phyloP scores from a whole-genome alignment of 2,113 vertebrate genomes.

The Oncorhynchus nerka region DNA sequence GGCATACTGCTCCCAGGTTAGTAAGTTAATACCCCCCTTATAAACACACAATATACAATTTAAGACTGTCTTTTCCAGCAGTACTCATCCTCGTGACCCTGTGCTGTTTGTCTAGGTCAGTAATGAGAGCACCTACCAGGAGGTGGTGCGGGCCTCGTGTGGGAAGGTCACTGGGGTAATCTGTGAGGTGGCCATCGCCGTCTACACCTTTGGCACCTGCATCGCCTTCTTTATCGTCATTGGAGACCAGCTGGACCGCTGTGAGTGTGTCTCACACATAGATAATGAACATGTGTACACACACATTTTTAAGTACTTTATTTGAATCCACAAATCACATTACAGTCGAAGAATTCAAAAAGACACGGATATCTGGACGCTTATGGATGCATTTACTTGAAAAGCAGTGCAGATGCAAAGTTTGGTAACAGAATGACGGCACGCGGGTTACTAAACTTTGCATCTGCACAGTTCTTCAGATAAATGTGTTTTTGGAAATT shows the following conservation, averaged over 20 bases:
- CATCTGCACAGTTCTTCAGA: too few relatives aligned
- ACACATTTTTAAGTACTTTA: neutral
- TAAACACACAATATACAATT: neutral
- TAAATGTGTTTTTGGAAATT: too few relatives aligned
- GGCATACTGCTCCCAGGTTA: constrained; percentile 91
- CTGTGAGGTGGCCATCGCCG: constrained; percentile 87
- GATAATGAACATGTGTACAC: neutral
- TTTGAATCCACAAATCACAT: too few relatives aligned
- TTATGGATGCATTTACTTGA: too few relatives aligned
- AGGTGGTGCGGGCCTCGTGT: constrained; percentile 92
- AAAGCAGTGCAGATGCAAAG: too few relatives aligned
- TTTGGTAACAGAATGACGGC: too few relatives aligned
- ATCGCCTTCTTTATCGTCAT: constrained; percentile 98
- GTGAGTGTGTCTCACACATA: constrained; percentile 71
- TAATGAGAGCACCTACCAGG: constrained; percentile 93
- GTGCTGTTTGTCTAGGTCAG: constrained; percentile 73
- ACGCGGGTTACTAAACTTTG: too few relatives aligned
- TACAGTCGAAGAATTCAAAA: too few relatives aligned
- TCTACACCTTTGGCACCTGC: constrained; percentile 97
- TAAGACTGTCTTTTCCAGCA: neutral
- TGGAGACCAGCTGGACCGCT: constrained; percentile 93
- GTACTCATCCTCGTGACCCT: constrained; percentile 9
- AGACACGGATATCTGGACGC: too few relatives aligned
- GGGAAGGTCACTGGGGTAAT: constrained; percentile 85
- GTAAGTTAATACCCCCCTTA: constrained; percentile 37